These are phyloP conservation scores for Eupristina koningsbergeri DNA, from an alignment of 1,140 invertebrate genomes.

Conservation along the genomic window DNA sequence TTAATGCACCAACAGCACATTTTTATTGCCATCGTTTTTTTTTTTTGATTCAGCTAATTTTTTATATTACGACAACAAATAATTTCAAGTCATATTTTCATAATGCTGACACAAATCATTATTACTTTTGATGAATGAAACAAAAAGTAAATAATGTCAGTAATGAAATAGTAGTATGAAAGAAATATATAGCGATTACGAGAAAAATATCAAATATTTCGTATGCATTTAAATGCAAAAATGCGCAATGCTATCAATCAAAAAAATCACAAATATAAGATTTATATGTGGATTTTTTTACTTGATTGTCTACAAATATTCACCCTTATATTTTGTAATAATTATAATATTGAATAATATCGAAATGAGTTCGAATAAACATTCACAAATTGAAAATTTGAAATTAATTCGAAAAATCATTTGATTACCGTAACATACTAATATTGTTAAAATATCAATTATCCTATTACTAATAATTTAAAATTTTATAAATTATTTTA, in stretches of 20 bases:
- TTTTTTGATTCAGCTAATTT: background rate
- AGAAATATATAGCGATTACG: background rate
- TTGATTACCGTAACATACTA: no score
- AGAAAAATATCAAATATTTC: background rate
- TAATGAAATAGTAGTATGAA: background rate
- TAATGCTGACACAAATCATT: background rate
- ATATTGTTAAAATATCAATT: no score
- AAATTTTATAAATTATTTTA: no score
- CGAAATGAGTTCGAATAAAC: no score
- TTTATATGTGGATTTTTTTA: background rate
- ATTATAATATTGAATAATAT: no score
- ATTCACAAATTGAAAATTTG: no score
- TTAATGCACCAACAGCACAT: background rate
- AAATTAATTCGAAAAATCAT: no score
- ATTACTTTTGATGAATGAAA: background rate
- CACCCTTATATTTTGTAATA: no score
- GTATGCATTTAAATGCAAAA: background rate
- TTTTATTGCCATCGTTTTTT: constrained; percentile 6
- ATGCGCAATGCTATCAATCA: background rate
- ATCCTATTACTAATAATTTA: no score
- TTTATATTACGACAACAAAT: no score
- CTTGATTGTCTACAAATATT: background rate
- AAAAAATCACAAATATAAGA: background rate
- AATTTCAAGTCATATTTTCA: constrained; percentile 16
- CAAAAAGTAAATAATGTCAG: background rate